Base-by-base conservation (phyloP, 2,797 vertebrate genomes). In the Columba guinea region DNA sequence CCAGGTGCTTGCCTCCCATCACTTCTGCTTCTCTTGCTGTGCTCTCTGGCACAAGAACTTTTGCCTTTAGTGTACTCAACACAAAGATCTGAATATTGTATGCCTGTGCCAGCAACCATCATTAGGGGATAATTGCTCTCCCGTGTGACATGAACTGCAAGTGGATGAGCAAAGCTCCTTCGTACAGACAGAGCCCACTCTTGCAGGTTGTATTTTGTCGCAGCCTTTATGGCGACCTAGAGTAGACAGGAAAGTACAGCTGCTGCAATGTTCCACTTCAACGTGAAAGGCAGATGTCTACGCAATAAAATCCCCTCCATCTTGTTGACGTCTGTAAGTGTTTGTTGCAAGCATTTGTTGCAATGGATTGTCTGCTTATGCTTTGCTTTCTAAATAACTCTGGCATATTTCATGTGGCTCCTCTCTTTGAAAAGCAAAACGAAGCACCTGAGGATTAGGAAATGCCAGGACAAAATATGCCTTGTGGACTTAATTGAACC, bases 41-140 rank as follows among this genome's bases (percentile, higher is more conserved):
- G 28, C 37, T 67, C 82, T 67, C 44, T 71, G 86, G 67, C 41
- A 39, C 19, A 49, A n/a, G 35, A 39, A 26, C n/a, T 68, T 70
- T 41, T 67, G 16, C 30, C 15, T 83, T 89, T 52, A 13, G 21
- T 30, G 16, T 52, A 14, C 34, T 83, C 23, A 8, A 56, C 67
- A 21, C 35, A 22, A 28, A 37, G 67, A 46, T 63, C 28, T 0
- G 0, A 56, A 44, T n/a, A 2, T 15, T 41, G 23, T 35, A 7
- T 28, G 41, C 26, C 20, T 2, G 2, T 62, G 69, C 44, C 53
- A 82, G 58, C 48, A 73, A 9, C 60, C 2, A 0, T 51, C 30
- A 15, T 49, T 39, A 22, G 10, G 34, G 27, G 53, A 16, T 34
- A 65, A 46, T 46, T 84, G 37, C 21, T 53, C 22, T 81, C 37